phyloP scores from a whole-genome alignment of 1,140 invertebrate genomes.

The Diachasma alloeum region DNA sequence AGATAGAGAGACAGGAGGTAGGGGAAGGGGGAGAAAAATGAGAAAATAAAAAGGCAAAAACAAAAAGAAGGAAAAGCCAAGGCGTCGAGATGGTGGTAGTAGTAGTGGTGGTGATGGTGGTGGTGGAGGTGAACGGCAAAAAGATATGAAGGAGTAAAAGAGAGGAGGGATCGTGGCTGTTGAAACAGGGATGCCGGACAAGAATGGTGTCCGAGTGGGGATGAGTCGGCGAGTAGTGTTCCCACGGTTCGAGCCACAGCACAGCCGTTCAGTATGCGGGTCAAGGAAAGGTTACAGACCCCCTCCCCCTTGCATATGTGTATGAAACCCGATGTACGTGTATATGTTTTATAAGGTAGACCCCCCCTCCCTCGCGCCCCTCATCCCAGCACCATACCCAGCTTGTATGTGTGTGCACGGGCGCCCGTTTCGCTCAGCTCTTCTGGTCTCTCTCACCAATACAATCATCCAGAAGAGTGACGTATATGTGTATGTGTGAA shows the following conservation, averaged over 20 bases:
- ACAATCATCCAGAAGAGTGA: slow-evolving; percentile 25
- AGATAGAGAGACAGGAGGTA: neutral
- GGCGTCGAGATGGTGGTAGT: neutral
- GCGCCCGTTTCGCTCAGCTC: slow-evolving; percentile 33
- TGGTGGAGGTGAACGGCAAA: slow-evolving; percentile 14
- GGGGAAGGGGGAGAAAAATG: neutral
- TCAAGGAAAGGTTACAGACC: slow-evolving; percentile 64
- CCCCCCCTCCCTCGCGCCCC: neutral
- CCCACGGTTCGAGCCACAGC: slow-evolving; percentile 65
- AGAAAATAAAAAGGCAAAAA: slow-evolving; percentile 7
- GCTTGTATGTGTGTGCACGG: slow-evolving; percentile 37
- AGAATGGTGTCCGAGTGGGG: slow-evolving; percentile 46
- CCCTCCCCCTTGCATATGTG: slow-evolving; percentile 37
- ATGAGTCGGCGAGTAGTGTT: slow-evolving; percentile 63
- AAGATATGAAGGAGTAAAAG: slow-evolving; percentile 10
- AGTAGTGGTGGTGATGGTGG: neutral
- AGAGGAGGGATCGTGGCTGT: slow-evolving; percentile 2
- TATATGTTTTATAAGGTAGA: neutral
- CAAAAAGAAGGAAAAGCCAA: neutral
- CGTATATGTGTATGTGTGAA: slow-evolving; percentile 4
- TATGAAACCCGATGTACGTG: slow-evolving; percentile 23
- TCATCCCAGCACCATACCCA: neutral
- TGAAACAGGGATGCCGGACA: slow-evolving; percentile 15
- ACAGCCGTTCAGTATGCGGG: slow-evolving; percentile 66
- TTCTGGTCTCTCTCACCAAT: slow-evolving; percentile 44